phyloP scores from a whole-genome alignment of 1,140 invertebrate genomes.

The Drepana arcuata region DNA sequence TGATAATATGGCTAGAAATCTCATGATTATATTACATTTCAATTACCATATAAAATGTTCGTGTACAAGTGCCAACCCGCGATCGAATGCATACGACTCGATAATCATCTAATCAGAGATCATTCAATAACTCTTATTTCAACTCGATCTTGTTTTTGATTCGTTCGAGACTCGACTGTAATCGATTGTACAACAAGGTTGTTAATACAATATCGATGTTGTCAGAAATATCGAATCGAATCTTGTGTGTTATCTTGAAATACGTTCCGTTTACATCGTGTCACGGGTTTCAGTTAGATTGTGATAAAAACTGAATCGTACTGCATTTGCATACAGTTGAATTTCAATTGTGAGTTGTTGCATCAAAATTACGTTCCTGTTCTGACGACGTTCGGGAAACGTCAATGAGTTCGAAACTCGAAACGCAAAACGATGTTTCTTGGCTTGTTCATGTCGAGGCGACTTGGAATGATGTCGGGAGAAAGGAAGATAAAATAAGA shows the following conservation, averaged over 20 bases:
- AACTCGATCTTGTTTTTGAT: slow-evolving; percentile 19
- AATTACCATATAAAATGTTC: slow-evolving; percentile 66
- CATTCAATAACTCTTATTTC: slow-evolving; percentile 64
- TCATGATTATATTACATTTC: slow-evolving; percentile 61
- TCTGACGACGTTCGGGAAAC: slow-evolving; percentile 28
- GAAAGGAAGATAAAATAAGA: too few species aligned
- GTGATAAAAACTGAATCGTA: background rate
- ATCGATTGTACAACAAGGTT: slow-evolving; percentile 21
- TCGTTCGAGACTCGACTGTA: slow-evolving; percentile 19
- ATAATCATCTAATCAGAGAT: slow-evolving; percentile 67
- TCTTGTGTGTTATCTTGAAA: slow-evolving; percentile 47
- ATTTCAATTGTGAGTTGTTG: slow-evolving; percentile 1
- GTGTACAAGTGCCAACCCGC: slow-evolving; percentile 32
- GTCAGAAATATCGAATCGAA: slow-evolving; percentile 32
- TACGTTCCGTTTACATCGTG: slow-evolving; percentile 32
- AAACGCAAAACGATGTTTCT: slow-evolving; percentile 42
- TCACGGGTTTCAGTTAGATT: slow-evolving; percentile 14
- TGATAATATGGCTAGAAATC: slow-evolving; percentile 53
- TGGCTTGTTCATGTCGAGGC: slow-evolving; percentile 13
- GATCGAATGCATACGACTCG: slow-evolving; percentile 36
- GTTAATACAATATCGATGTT: slow-evolving; percentile 18
- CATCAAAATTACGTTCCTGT: slow-evolving; percentile 23
- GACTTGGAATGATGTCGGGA: slow-evolving; percentile 17
- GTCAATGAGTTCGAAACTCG: slow-evolving; percentile 49
- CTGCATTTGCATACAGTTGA: background rate